These are phyloP conservation scores for Drosophila engyochracea DNA, from an alignment of 2,888 invertebrate species.

Conservation along the genomic window DNA sequence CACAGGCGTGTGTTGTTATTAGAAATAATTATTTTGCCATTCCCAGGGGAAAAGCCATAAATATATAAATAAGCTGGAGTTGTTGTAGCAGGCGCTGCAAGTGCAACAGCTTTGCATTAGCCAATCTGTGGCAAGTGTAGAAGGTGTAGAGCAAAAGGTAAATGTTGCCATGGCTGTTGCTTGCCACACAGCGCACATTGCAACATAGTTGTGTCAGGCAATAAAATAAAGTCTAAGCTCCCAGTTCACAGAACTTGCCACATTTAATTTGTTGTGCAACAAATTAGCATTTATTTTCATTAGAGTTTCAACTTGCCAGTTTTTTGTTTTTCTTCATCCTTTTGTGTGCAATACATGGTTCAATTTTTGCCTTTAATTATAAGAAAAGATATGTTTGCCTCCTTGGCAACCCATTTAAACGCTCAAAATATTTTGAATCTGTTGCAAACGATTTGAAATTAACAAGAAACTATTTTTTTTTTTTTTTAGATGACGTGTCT, in stretches of 20 bases:
- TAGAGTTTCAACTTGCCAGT: slow-evolving; percentile 61
- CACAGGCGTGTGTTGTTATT: slow-evolving; percentile 41
- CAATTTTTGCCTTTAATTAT: slow-evolving; percentile 68
- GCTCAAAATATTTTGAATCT: not conserved
- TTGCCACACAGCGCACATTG: slow-evolving; percentile 39
- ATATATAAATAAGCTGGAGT: slow-evolving; percentile 58
- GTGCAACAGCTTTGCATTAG: slow-evolving; percentile 67
- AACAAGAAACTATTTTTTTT: not conserved
- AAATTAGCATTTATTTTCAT: slow-evolving; percentile 84
- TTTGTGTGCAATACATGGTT: slow-evolving; percentile 31
- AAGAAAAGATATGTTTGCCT: slow-evolving; percentile 28
- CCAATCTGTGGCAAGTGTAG: slow-evolving; percentile 46
- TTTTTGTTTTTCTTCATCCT: slow-evolving; percentile 11
- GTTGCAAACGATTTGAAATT: not conserved
- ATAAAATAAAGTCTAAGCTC: slow-evolving; percentile 77
- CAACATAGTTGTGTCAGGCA: slow-evolving; percentile 74
- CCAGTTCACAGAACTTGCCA: slow-evolving; percentile 57
- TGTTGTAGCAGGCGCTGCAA: slow-evolving; percentile 24
- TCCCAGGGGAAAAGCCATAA: slow-evolving; percentile 49
- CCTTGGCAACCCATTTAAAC: slow-evolving; percentile 17
- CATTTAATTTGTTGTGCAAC: slow-evolving; percentile 84
- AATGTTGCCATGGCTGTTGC: slow-evolving; percentile 3
- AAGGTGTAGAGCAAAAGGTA: slow-evolving; percentile 42
- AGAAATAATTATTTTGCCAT: slow-evolving; percentile 56
- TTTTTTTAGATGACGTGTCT: not conserved